These are phyloP conservation scores for Hirudinaria manillensis DNA, from an alignment of 2,888 invertebrate species.

Conservation along the genomic window DNA sequence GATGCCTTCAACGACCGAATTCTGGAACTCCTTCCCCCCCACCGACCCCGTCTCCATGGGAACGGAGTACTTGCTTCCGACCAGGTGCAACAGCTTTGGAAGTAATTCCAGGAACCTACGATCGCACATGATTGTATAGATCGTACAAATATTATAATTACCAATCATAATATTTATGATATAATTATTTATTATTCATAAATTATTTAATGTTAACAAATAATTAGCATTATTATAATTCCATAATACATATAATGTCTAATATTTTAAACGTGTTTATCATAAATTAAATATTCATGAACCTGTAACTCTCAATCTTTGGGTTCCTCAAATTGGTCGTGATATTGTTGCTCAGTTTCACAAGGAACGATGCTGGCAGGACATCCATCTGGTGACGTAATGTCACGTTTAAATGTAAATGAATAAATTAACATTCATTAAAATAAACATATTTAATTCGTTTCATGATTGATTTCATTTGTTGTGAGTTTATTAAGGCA, in stretches of 20 bases:
- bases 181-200: background rate
- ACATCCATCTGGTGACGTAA: background rate
- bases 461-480: background rate
- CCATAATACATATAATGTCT: too few species aligned
- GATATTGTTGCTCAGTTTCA: background rate
- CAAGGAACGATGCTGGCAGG: background rate
- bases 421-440: background rate
- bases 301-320: background rate
- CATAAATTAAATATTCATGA: background rate
- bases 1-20: constrained; percentile 49
- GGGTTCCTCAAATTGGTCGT: background rate
- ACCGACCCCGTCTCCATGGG: constrained; percentile 45
- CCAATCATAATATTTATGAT: background rate
- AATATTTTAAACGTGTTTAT: too few species aligned
- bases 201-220: background rate
- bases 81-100: constrained; percentile 13
- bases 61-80: constrained; percentile 43
- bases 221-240: background rate
- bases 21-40: constrained; percentile 51
- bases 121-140: background rate
- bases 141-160: background rate
- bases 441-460: background rate
- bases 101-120: constrained; percentile 17
- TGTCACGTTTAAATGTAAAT: background rate
- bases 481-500: too few species aligned